A percentile compares a stretch with the other conserved stretches of the same genome.
Evolutionary conservation across 2,888 invertebrate genomes (phyloP).

Genomic region (Orthosia gothica): DNA sequence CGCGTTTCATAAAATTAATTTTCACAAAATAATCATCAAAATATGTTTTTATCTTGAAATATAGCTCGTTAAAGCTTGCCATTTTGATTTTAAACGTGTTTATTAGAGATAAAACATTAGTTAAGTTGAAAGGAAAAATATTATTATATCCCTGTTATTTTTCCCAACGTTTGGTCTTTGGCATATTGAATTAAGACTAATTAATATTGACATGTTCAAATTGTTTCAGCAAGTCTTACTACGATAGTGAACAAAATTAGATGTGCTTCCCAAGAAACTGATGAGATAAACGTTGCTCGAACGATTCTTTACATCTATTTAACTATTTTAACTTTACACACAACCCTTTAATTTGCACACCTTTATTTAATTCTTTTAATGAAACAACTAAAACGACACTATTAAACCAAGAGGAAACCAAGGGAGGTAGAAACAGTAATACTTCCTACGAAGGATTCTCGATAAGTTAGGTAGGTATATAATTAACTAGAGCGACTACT

Average conservation of each 20-base stretch:
- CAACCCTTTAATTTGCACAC: constrained; percentile 92
- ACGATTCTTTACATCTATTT: constrained; percentile 88
- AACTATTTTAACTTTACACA: constrained; percentile 91
- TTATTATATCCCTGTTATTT: constrained; percentile 89
- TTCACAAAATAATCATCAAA: constrained; percentile 84
- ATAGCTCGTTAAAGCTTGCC: constrained; percentile 83
- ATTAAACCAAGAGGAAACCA: constrained; percentile 74
- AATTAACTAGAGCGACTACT: constrained; percentile 86
- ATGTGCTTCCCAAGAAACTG: constrained; percentile 75
- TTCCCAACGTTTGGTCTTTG: constrained; percentile 90
- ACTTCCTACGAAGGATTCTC: constrained; percentile 81
- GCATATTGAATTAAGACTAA: constrained; percentile 86
- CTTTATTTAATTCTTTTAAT: constrained; percentile 84
- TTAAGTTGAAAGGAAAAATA: constrained; percentile 85
- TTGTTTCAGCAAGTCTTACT: constrained; percentile 74
- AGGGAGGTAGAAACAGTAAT: constrained; percentile 76
- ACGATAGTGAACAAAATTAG: constrained; percentile 73
- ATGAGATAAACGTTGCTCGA: constrained; percentile 81
- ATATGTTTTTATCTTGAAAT: constrained; percentile 82
- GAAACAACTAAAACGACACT: constrained; percentile 82
- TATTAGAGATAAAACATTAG: constrained; percentile 68
- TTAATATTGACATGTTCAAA: constrained; percentile 81
- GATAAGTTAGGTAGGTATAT: constrained; percentile 75
- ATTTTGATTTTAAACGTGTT: constrained; percentile 70
- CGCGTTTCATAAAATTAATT: constrained; percentile 81